Base-by-base conservation (phyloP, 2,888 invertebrate species). In the Carcina quercana region DNA sequence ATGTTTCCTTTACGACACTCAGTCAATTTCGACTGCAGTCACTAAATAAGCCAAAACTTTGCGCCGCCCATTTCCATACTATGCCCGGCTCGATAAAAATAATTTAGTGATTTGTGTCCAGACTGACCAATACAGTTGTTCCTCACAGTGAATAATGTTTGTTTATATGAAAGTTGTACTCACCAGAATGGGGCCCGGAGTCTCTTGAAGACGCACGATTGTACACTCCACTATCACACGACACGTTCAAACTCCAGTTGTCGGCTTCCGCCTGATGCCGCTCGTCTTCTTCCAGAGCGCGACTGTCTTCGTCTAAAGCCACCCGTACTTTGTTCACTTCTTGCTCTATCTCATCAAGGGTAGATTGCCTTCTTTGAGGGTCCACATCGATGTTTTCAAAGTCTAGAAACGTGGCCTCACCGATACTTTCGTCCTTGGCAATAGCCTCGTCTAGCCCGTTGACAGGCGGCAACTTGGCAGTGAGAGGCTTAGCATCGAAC, bases 171-270 rank as follows among this genome's bases (percentile, higher is more conserved):
- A 38, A n/a, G n/a, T n/a, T n/a, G 40, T 51, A 66, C 75, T 73
- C 39, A 84, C 85, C 83, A 42, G 85, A 85, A 55, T 85, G 83
- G 13, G 85, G 85, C 37, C 85, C 85, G 31, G 85, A 85, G 47
- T 85, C 85, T 40, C 85, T 71, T 32, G 85, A 85, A 13, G 84
- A 84, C 14, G 84, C 87, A 13, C 88, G 86, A 53, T 88, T 88
- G 59, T 87, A 87, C 42, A 86, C 86, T 36, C 86, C 86, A 55
- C 86, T 86, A 53, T 87, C 87, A 40, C 85, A 85, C 36, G 86
- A 87, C 42, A 85, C 82, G 59, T 85, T 86, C 43, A 84, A 58
- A 40, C 84, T 82, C 84, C 84, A 85, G 52, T 75, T 80, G 44
- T 84, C 84, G 1, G 71, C 75, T 42, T 84, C 82, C 2, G 68